Percentiles rank a stretch among this genome's conserved stretches.
phyloP scores from a whole-genome alignment of 2,797 vertebrate genomes.

The Amazona finschi region DNA sequence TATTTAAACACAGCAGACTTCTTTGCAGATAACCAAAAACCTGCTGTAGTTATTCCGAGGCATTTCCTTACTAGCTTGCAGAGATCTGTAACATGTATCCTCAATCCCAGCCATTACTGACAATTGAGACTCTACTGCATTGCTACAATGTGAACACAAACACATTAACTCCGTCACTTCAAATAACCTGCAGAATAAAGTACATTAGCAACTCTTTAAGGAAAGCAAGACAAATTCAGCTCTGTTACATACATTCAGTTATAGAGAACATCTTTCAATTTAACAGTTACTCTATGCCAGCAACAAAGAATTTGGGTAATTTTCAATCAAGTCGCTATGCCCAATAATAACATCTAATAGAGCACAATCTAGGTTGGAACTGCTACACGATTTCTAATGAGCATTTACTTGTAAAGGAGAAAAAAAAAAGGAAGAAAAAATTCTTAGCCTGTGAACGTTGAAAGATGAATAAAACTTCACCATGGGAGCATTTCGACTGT shows the following conservation, averaged over 20 bases:
- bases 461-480: neutral
- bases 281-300: neutral
- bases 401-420: neutral
- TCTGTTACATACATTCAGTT: neutral
- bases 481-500: neutral
- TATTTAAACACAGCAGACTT: neutral
- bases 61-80: neutral
- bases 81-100: neutral
- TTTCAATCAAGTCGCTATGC: neutral
- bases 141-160: neutral
- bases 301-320: neutral
- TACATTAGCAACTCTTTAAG: neutral
- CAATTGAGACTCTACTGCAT: neutral
- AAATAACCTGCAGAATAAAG: neutral
- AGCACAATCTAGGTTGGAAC: neutral
- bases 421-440: neutral
- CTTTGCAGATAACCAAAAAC: neutral
- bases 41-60: neutral
- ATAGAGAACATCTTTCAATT: neutral
- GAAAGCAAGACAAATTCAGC: neutral
- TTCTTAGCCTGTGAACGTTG: neutral
- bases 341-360: neutral
- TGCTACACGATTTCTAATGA: neutral
- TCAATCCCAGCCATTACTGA: neutral
- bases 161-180: neutral